Evolutionary conservation across 1,140 invertebrate genomes (phyloP), one percentile per base, ranked within the genome.

Genomic region (Drosophila sulfurigaster): DNA sequence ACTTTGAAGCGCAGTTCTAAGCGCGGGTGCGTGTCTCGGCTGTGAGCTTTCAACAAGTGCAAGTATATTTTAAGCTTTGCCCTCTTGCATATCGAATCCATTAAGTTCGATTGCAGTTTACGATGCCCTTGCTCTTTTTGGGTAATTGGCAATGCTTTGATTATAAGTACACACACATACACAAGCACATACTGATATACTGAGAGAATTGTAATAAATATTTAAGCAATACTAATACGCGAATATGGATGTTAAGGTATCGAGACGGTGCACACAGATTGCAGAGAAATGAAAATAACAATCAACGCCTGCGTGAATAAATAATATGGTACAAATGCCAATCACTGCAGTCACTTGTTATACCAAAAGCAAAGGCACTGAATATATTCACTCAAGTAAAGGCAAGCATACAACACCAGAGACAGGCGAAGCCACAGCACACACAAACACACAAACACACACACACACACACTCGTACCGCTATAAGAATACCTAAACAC

Each of bases 271-370:
- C 48, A 48, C 41, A 30, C 32, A 54, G 32, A 67, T 52, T 66
- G 41, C 51, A 56, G 35, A 28, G 35, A 57, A 67, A 58, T 10
- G 13, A 46, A 60, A 60, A 46, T 56, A 56, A 64, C 62, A 64
- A 66, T 66, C 65, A 67, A 67, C 65, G 54, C 28, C 28, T 66
- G 51, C 25, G 45, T 72, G 41, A 72, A 72, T 72, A 72, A 65
- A 66, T 72, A 72, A 66, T 56, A 38, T 20, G 66, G 28, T 51
- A 28, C 25, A 46, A 58, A 67, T 25, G 30, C 49, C 58, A 70
- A 70, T 68, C 56, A 41, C 46, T 41, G 32, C 20, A 63, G 28
- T 46, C 51, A 56, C 20, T 25, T 25, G 10, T 45, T 52, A 56
- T 15, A 56, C 28, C 51, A 15, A 8, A 25, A 32, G 28, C 30